These are phyloP conservation scores for Agrotis puta DNA, from an alignment of 2,888 invertebrate genomes.

Conservation along the genomic window DNA sequence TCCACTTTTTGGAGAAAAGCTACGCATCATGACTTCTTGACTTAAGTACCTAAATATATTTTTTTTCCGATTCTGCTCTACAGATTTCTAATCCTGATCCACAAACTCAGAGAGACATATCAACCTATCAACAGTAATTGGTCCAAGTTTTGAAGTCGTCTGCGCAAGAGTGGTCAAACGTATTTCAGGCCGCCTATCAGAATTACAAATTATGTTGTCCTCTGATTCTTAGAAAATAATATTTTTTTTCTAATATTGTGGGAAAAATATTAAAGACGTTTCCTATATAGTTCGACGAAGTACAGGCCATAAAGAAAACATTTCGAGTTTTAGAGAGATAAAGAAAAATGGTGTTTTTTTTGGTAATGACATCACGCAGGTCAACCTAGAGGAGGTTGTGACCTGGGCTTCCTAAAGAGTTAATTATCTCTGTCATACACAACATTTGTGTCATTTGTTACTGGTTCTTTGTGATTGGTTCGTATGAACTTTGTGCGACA, in stretches of 20 bases:
- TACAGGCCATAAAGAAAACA: slow-evolving; percentile 1
- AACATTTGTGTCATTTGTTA: too few species aligned
- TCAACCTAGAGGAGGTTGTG: too few species aligned
- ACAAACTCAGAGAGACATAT: slow-evolving; percentile 38
- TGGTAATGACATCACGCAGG: too few species aligned
- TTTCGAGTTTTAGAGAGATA: too few species aligned
- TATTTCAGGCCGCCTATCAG: slow-evolving; percentile 34
- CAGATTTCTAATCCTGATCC: slow-evolving; percentile 12
- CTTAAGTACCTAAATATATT: too few species aligned
- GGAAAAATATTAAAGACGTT: slow-evolving; percentile 23
- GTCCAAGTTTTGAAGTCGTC: slow-evolving; percentile 45
- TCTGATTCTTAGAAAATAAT: slow-evolving; percentile 30
- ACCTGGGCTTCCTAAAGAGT: too few species aligned
- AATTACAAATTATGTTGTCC: slow-evolving; percentile 16
- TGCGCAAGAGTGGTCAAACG: slow-evolving; percentile 50
- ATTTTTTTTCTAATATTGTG: not conserved
- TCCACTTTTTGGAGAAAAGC: too few species aligned
- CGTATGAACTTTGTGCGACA: too few species aligned
- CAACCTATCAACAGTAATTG: slow-evolving; percentile 55
- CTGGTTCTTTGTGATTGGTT: too few species aligned
- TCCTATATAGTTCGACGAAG: slow-evolving; percentile 22
- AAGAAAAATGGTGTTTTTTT: too few species aligned
- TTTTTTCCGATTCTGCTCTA: slow-evolving; percentile 10
- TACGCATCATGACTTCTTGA: too few species aligned
- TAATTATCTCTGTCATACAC: too few species aligned